A percentile compares a stretch with the other conserved stretches of the same genome.
phyloP scores from a whole-genome alignment of 2,888 invertebrate species.

The Hermodice carunculata region DNA sequence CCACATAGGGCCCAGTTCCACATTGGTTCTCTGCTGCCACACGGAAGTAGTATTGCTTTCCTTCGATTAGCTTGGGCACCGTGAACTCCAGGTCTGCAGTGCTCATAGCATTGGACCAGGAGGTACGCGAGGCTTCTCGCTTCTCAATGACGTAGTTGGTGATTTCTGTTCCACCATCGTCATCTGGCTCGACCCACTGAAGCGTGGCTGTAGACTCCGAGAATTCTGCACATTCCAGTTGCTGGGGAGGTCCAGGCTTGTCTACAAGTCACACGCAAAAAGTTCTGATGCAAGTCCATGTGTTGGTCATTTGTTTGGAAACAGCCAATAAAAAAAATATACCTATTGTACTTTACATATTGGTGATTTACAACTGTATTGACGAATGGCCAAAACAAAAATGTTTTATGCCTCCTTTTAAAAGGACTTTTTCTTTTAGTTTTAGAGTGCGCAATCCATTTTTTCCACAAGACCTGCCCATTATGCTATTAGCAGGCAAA shows the following conservation, averaged over 20 bases:
- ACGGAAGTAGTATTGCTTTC: slow-evolving; percentile 80
- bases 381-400: no score
- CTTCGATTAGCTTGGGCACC: slow-evolving; percentile 48
- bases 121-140: slow-evolving; percentile 23
- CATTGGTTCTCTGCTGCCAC: slow-evolving; percentile 90
- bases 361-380: no score
- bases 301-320: no score
- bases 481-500: no score
- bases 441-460: no score
- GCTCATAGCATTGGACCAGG: slow-evolving; percentile 14
- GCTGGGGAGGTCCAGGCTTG: slow-evolving; percentile 46
- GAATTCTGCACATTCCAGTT: slow-evolving; percentile 37
- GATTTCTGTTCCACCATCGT: slow-evolving; percentile 37
- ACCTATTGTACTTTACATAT: no score
- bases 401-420: no score
- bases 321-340: no score
- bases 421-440: no score
- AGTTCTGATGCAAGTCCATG: no score
- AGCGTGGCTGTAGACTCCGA: slow-evolving; percentile 33
- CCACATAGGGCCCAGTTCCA: slow-evolving; percentile 71
- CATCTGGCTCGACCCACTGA: slow-evolving; percentile 31
- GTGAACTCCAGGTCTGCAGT: slow-evolving; percentile 17
- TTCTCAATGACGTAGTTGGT: slow-evolving; percentile 49
- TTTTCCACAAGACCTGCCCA: no score
- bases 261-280: slow-evolving; percentile 32